Base-by-base conservation (phyloP, 2,888 invertebrate species). In the Eretmocerus hayati region DNA sequence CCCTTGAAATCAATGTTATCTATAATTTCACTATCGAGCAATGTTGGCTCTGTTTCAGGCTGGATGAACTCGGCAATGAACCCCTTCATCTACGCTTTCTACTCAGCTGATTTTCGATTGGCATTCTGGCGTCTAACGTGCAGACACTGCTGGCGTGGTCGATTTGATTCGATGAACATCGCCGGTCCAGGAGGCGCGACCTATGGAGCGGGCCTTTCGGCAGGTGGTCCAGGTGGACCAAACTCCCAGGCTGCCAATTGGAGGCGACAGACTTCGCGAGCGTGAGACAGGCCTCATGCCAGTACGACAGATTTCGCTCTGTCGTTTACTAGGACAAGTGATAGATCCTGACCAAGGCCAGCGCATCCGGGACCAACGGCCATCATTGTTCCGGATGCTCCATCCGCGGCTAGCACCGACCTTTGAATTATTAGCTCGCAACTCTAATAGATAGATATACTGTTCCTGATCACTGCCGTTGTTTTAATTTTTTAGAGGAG, bases 31-130 rank as follows among this genome's bases (percentile, higher is more conserved):
- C n/a, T n/a, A n/a, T n/a, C n/a, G n/a, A n/a, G n/a, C n/a, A n/a
- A n/a, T n/a, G n/a, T n/a, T n/a, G n/a, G n/a, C n/a, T n/a, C n/a
- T n/a, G n/a, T n/a, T n/a, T n/a, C n/a, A 75, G 75, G 90, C 1
- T 91, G 90, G 89, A 84, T 89, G 61, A 91, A 90, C 67, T 89
- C 89, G 1, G 89, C 89, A 4, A 88, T 91, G 55, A 91, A 91
- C 73, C 90, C 90, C 0, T 90, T 90, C 66, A 91, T 91, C 61
- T 91, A 90, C 64, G 90, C 90, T 18, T 90, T 90, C 65, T 90
- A 90, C 72, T 90, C 88, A 53, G 85, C 85, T 0, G 90, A 90
- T 67, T 90, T 90, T 66, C 80, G 90, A 62, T 78, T 87, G 58
- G 90, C 90, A 0, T 90, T 90, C 64, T 90, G 89, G 89, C 77